phyloP scores from a whole-genome alignment of 1,140 invertebrate genomes.

The Protaetia brevitarsis region DNA sequence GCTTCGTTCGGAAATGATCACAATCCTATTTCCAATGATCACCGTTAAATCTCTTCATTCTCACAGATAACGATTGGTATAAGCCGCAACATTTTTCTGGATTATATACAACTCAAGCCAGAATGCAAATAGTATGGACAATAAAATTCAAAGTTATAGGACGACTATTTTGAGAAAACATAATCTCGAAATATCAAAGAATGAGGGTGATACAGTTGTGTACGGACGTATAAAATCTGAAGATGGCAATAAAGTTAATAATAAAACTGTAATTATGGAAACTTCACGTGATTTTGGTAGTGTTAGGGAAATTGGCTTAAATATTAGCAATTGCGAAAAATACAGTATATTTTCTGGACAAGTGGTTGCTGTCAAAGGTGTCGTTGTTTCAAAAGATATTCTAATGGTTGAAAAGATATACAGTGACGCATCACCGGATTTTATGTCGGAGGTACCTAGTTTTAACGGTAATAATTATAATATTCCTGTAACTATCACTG shows the following conservation, averaged over 20 bases:
- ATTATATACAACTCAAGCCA: background rate
- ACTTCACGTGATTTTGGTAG: constrained; percentile 57
- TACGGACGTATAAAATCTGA: constrained; percentile 74
- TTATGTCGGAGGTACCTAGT: background rate
- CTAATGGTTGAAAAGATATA: constrained; percentile 66
- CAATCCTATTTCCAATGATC: too few relatives aligned
- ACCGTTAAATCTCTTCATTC: too few relatives aligned
- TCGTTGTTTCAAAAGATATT: constrained; percentile 65
- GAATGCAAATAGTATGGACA: background rate
- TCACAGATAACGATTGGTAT: too few relatives aligned
- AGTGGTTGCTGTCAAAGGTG: constrained; percentile 73
- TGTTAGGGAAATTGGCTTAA: constrained; percentile 53
- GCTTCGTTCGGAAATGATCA: too few relatives aligned
- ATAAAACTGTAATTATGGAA: constrained; percentile 66
- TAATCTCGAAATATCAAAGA: background rate
- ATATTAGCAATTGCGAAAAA: constrained; percentile 61
- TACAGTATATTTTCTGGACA: constrained; percentile 84
- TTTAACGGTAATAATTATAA: too few relatives aligned
- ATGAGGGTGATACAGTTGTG: background rate
- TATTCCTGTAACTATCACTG: too few relatives aligned
- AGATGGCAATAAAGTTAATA: constrained; percentile 65
- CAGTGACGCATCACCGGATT: constrained; percentile 47
- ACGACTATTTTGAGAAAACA: background rate
- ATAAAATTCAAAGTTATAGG: background rate
- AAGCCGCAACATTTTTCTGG: background rate